Evolutionary conservation across 2,888 invertebrate species (phyloP), one percentile per base, ranked within the genome.

Genomic region (Ectobius pallidus): DNA sequence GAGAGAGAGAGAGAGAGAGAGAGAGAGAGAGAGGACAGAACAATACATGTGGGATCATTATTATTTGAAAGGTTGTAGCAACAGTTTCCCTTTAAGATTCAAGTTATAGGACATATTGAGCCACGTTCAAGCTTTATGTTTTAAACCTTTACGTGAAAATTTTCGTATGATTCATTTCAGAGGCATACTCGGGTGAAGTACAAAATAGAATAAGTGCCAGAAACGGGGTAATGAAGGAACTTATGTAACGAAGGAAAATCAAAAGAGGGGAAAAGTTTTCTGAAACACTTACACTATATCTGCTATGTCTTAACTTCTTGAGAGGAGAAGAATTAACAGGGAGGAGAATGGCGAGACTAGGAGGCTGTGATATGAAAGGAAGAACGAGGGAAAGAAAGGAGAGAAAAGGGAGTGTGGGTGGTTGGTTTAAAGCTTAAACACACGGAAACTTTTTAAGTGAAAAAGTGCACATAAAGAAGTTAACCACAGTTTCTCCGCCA

Each of bases 221-320:
- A 52, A 22, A 52, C n/a, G n/a, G 52, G 20, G 52, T 52, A 25
- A 49, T 49, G 49, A 52, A 25, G 52, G 16, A 52, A 52, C 52
- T 52, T 52, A 14, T 52, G 52, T 14, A 22, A 16, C 2, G 25
- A 52, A 52, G 52, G 52, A 6, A 52, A 52, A 52, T 20, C 52
- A 52, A 52, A 52, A 22, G 52, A 25, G 52, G 14, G 39, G 14
- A 14, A 39, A 14, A 39, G 39, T n/a, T n/a, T n/a, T n/a, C 68
- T 68, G 73, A 73, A 69, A 62, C 73, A 73, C 70, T 70, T 70
- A 70, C 42, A 49, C 70, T 65, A 22, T 65, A 70, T 52, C 70
- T 62, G 68, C 72, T 68, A 58, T 39, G 49, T 20, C 52, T 71
- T 22, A 52, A 65, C 67, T 55, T 52, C 39, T 63, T 58, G 58